Conservation (phyloP, 2,888 invertebrate species). For the Ceramica pisi region DNA sequence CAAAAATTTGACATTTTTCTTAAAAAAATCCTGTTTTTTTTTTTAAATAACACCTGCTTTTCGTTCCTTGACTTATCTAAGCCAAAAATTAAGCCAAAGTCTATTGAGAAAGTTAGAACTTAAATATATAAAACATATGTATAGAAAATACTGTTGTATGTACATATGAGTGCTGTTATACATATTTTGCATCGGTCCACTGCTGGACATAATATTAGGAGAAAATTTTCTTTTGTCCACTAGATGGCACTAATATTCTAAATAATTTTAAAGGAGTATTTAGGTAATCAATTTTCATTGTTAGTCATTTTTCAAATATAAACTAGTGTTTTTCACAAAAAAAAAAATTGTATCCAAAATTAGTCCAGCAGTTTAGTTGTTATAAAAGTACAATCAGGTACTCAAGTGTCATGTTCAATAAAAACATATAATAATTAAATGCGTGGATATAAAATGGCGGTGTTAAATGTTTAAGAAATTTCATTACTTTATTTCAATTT, state of each 20-base stretch:
- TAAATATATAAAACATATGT: constrained; percentile 63
- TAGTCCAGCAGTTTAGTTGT: constrained; percentile 67
- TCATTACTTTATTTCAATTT: constrained; percentile 60
- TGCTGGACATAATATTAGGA: constrained; percentile 59
- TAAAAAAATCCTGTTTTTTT: neutral
- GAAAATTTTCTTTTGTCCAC: constrained; percentile 35
- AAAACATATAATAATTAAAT: constrained; percentile 62
- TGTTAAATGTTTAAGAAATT: constrained; percentile 63
- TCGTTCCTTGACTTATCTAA: constrained; percentile 77
- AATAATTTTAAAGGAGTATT: constrained; percentile 48
- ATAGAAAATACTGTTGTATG: constrained; percentile 64
- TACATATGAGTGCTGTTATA: constrained; percentile 63
- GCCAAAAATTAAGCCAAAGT: constrained; percentile 89
- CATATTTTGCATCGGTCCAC: constrained; percentile 63
- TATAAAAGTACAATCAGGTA: constrained; percentile 79
- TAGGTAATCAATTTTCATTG: constrained; percentile 39
- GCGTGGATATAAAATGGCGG: constrained; percentile 60
- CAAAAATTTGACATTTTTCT: constrained; percentile 41
- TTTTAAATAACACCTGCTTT: constrained; percentile 46
- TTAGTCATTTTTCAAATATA: constrained; percentile 32
- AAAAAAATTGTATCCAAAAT: constrained; percentile 39
- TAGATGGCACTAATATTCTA: constrained; percentile 51
- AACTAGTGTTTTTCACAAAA: constrained; percentile 29
- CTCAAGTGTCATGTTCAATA: constrained; percentile 77
- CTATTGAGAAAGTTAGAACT: constrained; percentile 73